These are phyloP conservation scores for Polydesmus complanatus DNA, from an alignment of 2,888 invertebrate species.

Conservation along the genomic window DNA sequence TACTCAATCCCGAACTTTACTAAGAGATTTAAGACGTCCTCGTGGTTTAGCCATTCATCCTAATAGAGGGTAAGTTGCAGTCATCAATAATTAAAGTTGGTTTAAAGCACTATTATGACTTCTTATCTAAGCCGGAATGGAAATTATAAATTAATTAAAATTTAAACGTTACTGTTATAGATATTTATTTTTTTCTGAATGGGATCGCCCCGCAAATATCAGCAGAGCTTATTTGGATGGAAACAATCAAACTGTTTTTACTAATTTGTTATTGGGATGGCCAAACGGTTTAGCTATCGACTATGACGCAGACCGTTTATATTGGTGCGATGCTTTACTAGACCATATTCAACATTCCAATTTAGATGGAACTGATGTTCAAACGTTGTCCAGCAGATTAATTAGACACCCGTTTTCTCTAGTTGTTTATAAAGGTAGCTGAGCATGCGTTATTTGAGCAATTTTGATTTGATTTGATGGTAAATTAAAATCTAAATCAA, in stretches of 20 bases:
- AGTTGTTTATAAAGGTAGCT: slow-evolving; percentile 48
- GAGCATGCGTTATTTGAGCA: neutral
- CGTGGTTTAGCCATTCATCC: slow-evolving; percentile 95
- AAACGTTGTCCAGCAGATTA: slow-evolving; percentile 70
- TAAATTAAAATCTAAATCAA: neutral
- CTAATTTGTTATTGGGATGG: slow-evolving; percentile 86
- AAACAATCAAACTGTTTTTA: slow-evolving; percentile 67
- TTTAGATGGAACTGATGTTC: slow-evolving; percentile 78
- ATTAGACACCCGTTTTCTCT: slow-evolving; percentile 85
- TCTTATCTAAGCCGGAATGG: too few species aligned
- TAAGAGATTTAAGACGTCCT: slow-evolving; percentile 79
- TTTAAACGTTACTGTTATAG: slow-evolving; percentile 24
- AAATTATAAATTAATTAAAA: neutral
- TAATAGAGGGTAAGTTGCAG: slow-evolving; percentile 53
- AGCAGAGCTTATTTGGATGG: slow-evolving; percentile 86
- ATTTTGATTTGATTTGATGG: neutral
- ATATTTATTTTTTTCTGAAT: slow-evolving; percentile 86
- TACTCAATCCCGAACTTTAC: slow-evolving; percentile 62
- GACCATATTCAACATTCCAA: slow-evolving; percentile 92
- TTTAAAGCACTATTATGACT: too few species aligned
- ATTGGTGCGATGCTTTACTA: slow-evolving; percentile 93
- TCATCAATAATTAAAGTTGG: neutral
- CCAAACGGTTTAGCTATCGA: slow-evolving; percentile 94
- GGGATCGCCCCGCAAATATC: slow-evolving; percentile 93
- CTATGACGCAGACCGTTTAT: slow-evolving; percentile 68